Base-by-base conservation (phyloP, 2,797 vertebrate genomes). In the Clarias fuscus region DNA sequence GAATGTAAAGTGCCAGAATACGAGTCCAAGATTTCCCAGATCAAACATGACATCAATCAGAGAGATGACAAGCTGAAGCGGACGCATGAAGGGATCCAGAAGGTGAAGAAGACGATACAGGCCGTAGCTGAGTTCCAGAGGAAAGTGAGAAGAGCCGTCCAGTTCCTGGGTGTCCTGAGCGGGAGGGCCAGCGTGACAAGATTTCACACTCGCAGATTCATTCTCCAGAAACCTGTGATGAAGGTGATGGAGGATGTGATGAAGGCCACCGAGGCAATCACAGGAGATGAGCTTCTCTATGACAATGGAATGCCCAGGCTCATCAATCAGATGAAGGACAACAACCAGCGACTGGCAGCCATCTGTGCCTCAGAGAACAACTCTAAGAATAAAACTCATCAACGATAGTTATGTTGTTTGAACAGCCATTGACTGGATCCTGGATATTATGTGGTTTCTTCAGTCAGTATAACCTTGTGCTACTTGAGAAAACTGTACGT, bases 251-350 rank as follows among this genome's bases (percentile, higher is more conserved):
- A 65, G 17, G 68, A 70, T 20, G 68, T 70, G 68, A 37, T 83
- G 40, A 70, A 82, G 30, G 65, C n/a, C 0, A 30, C 40, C 58
- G 30, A 6, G 27, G 5, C 68, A 4, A 56, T 81, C 1, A 7
- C 53, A 70, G 73, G 82, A 14, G 86, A 86, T 78, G 22, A 37
- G 71, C 13, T 86, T n/a, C 58, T 87, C 20, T 70, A 20, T 24
- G 11, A 24, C 30, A 40, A 81, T 14, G 67, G 17, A 15, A n/a
- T 77, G 10, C 13, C 20, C 4, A 24, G 7, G 17, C 70, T 78
- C 7, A 58, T 33, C 8, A 11, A 81, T 20, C 24, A 17, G 8
- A 24, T 88, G 77, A 86, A 22, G 18, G 40, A 82, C 70, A 86
- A 80, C 53, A 64, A 17, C 59, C 33, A 43, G 3, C 18, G 1